Percentiles rank a stretch among this genome's conserved stretches.
Evolutionary conservation across 2,888 invertebrate species (phyloP).

Genomic region (Congeria kusceri): DNA sequence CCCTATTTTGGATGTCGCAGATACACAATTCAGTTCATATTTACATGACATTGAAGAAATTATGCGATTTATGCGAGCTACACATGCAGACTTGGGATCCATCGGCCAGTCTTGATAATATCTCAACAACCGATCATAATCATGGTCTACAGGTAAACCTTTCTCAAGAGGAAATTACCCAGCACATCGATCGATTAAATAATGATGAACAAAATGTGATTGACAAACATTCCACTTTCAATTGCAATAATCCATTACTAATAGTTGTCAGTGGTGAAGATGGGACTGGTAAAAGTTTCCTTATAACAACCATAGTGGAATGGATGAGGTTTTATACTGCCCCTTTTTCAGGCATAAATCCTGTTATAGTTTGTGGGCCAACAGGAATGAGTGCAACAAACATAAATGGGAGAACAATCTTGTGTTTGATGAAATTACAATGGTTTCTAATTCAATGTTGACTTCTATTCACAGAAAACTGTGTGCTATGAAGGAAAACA

Average conservation of each 20-base stretch:
- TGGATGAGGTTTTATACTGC: conserved; percentile 37
- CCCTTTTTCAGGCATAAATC: too few relatives aligned
- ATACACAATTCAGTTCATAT: conserved; percentile 19
- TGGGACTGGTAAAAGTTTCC: conserved; percentile 50
- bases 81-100: conserved; percentile 35
- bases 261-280: conserved; percentile 46
- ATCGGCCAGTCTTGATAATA: too few relatives aligned
- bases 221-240: conserved; percentile 23
- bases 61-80: conserved; percentile 19
- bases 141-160: conserved; percentile 27
- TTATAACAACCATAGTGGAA: conserved; percentile 45
- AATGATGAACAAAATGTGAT: conserved; percentile 31
- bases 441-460: too few relatives aligned
- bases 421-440: too few relatives aligned
- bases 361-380: conserved; percentile 53
- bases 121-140: too few relatives aligned
- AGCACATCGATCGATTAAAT: conserved; percentile 22
- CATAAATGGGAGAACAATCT: conserved; percentile 49
- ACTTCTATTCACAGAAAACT: too few relatives aligned
- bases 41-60: conserved; percentile 46
- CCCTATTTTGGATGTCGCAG: conserved; percentile 24
- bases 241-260: background rate
- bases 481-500: too few relatives aligned
- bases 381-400: conserved; percentile 59
- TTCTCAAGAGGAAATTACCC: conserved; percentile 20